Evolutionary conservation across 2,888 invertebrate genomes (phyloP), one percentile per base, ranked within the genome.

Genomic region (Melieria omissa): DNA sequence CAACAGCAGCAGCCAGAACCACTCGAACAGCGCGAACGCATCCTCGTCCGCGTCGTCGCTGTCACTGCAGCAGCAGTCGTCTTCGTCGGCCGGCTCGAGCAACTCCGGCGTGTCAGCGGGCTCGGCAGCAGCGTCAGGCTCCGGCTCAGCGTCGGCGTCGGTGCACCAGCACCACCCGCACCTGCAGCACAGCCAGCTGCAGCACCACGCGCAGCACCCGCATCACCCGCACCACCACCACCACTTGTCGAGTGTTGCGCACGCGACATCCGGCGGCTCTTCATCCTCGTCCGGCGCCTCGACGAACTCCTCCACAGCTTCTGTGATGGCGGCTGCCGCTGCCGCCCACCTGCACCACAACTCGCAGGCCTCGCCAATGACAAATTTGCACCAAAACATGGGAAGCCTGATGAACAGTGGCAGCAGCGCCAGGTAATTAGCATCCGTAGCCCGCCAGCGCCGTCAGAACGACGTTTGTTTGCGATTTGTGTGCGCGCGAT

Each of bases 351-450:
- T 85, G 72, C 86, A 85, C 76, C 85, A 84, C 79, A 85, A 81
- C 63, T 81, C 86, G 52, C 84, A 86, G 78, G 80, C 86, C 29
- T 85, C 87, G 76, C 84, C 86, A 78, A 86, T 86, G 80, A 85
- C 86, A 76, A 86, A 87, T 79, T 79, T 87, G 71, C 86, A 87
- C 75, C 86, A 87, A 75, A 86, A 86, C 52, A 86, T 86, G 86
- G 87, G 86, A 69, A 85, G 84, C 64, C 81, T 87, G 45, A 87
- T 87, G 86, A 87, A 87, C 80, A 85, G 84, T 71, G 86, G 86
- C 72, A 86, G 84, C 74, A 87, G 86, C 72, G 87, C 87, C 78
- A 86, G 87, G 86, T 86, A 78, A 80, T 80, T 76, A 71, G 44
- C 46, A 61, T 9, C 62, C 41, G 29, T 9, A 14, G 8, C 41